These are phyloP conservation scores for Eleutherodactylus coqui DNA, from an alignment of 2,797 vertebrate genomes.

Conservation along the genomic window DNA sequence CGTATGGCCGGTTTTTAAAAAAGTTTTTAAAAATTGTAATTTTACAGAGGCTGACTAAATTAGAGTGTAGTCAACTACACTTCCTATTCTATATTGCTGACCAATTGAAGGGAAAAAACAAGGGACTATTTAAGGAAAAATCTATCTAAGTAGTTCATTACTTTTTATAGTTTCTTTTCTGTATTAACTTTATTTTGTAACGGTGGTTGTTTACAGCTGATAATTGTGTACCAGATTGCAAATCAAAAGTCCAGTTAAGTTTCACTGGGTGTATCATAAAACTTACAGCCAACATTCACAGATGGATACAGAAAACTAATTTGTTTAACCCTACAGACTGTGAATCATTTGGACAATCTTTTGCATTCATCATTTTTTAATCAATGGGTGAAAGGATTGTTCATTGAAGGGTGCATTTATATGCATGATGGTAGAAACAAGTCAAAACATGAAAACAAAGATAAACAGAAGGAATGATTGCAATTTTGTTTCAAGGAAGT, in stretches of 20 bases:
- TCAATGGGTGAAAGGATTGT: constrained; percentile 30
- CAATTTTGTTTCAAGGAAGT: not conserved
- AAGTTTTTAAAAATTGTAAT: no score
- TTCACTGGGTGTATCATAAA: constrained; percentile 45
- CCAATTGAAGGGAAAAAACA: no score
- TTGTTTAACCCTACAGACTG: constrained; percentile 52
- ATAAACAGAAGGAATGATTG: not conserved
- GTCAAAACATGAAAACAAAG: not conserved
- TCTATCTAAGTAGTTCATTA: no score
- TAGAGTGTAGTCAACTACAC: no score
- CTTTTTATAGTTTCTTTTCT: not conserved
- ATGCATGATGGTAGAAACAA: not conserved
- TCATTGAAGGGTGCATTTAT: constrained; percentile 28
- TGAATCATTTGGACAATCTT: constrained; percentile 49
- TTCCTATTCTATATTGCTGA: no score
- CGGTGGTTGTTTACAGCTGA: not conserved
- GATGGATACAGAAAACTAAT: constrained; percentile 55
- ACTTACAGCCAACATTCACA: constrained; percentile 54
- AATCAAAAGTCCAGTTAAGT: constrained; percentile 48
- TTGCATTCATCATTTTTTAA: constrained; percentile 50
- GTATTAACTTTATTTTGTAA: not conserved
- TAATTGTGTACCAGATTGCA: constrained; percentile 42
- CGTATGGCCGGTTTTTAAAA: no score
- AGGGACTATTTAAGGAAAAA: not conserved
- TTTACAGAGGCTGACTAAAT: no score